Base-by-base conservation (phyloP, 2,113 vertebrate genomes). In the Macquaria australasica region DNA sequence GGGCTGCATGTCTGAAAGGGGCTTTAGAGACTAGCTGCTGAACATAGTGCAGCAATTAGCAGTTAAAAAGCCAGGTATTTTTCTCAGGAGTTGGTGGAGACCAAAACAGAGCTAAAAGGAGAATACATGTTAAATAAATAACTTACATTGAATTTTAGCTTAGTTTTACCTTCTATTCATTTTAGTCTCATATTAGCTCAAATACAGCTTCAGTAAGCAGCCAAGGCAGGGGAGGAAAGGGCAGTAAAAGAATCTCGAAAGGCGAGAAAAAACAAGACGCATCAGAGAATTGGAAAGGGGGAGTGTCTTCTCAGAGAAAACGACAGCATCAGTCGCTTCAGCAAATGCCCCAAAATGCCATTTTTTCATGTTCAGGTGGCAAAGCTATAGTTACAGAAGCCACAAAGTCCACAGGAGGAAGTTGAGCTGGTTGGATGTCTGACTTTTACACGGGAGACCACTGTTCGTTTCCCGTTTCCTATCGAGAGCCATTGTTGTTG, bases 371-470 rank as follows among this genome's bases (percentile, higher is more conserved):
- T 41, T 41, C 39, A 8, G 8, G 28, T 15, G 39, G 60, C 25
- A 31, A 31, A 31, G 28, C 28, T 31, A 31, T 31, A 31, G 18
- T 64, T 18, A n/a, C 3, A 51, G 12, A 25, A 31, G 21, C 43
- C 31, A 75, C 58, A 37, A 37, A 76, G 45, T 76, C 60, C 74
- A 64, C 60, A 20, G 21, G 31, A 51, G 31, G 60, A 64, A 77
- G 74, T 39, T n/a, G 28, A 51, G 31, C 43, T 16, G 28, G 3
- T 31, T 59, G 16, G n/a, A 45, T 18, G 9, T 73, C 9, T 12
- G 23, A 67, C 41, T 45, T 25, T 31, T 31, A 31, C 25, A 56
- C 0, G 3, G 10, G 55, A 58, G 55, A 58, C 23, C 7, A 8
- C 55, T 28, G n/a, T 62, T 37, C 34, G 41, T 37, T 50, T 76